These are phyloP conservation scores for Anthopleura xanthogrammica DNA, from an alignment of 92 coral and sea anemone genomes.

Conservation along the genomic window DNA sequence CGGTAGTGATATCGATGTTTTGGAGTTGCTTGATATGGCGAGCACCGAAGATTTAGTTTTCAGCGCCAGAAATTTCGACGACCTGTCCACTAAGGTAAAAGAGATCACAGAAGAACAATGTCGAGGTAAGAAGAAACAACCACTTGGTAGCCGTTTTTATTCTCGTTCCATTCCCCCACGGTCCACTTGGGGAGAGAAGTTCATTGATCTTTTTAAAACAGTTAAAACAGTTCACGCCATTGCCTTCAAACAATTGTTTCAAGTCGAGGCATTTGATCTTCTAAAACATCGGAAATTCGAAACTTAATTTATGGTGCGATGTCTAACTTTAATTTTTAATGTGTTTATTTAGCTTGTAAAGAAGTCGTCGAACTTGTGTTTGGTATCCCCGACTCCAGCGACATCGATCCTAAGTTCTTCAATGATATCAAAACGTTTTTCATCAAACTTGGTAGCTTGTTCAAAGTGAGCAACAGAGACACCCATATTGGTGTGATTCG, in stretches of 20 bases:
- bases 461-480: constrained; percentile 28
- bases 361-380: constrained; percentile 60
- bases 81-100: constrained; percentile 24
- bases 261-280: too few species aligned
- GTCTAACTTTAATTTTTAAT: too few species aligned
- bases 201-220: too few species aligned
- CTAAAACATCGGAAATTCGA: too few species aligned
- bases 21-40: constrained; percentile 37
- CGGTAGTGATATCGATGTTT: constrained; percentile 34
- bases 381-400: constrained; percentile 75
- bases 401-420: constrained; percentile 47
- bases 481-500: constrained; percentile 63
- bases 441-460: constrained; percentile 30
- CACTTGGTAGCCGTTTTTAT: too few species aligned
- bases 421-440: constrained; percentile 47
- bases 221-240: too few species aligned
- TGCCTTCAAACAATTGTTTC: too few species aligned
- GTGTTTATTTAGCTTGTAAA: constrained; percentile 51
- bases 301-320: too few species aligned
- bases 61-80: constrained; percentile 46
- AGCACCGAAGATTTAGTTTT: constrained; percentile 11
- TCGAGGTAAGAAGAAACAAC: constrained; percentile 13
- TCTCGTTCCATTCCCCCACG: too few species aligned
- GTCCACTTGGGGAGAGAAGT: too few species aligned
- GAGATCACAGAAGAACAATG: constrained; percentile 34